phyloP scores from a whole-genome alignment of 2,113 vertebrate species.

The Upupa epops region DNA sequence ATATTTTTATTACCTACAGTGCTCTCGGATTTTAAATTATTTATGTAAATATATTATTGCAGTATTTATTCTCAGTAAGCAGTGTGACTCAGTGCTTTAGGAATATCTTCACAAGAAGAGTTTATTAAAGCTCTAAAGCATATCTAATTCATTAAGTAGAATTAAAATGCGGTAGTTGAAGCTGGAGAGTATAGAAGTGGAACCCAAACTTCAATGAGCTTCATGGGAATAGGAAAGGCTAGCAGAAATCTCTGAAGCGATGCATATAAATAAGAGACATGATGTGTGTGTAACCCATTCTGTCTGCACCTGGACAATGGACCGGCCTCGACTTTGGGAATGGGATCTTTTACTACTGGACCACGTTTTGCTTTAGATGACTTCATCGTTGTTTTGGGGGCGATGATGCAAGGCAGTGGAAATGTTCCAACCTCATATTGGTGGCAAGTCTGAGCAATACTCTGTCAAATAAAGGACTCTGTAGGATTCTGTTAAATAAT shows the following conservation, averaged over 20 bases:
- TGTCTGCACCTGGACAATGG: not conserved
- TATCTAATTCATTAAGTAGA: constrained; percentile 63
- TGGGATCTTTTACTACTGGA: not conserved
- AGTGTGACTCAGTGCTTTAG: constrained; percentile 44
- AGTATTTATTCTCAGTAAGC: constrained; percentile 34
- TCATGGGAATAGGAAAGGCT: not conserved
- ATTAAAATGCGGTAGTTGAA: constrained; percentile 53
- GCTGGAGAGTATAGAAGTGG: not conserved
- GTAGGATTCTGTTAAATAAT: not conserved
- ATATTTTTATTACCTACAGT: constrained; percentile 76
- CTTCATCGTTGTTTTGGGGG: not conserved
- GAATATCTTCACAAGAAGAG: constrained; percentile 20
- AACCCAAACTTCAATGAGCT: not conserved
- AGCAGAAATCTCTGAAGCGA: not conserved
- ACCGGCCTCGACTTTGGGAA: not conserved
- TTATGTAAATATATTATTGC: constrained; percentile 78
- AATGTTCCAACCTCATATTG: not conserved
- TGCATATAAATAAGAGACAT: not conserved
- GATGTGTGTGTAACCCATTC: not conserved
- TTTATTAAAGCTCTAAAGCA: constrained; percentile 33
- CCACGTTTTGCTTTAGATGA: not conserved
- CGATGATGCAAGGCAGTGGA: not conserved
- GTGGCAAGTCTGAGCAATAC: not conserved
- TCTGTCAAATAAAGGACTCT: not conserved
- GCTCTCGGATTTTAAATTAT: constrained; percentile 81